Base-by-base conservation (phyloP, 2,888 invertebrate genomes). In the Hipparchia sbordonii region DNA sequence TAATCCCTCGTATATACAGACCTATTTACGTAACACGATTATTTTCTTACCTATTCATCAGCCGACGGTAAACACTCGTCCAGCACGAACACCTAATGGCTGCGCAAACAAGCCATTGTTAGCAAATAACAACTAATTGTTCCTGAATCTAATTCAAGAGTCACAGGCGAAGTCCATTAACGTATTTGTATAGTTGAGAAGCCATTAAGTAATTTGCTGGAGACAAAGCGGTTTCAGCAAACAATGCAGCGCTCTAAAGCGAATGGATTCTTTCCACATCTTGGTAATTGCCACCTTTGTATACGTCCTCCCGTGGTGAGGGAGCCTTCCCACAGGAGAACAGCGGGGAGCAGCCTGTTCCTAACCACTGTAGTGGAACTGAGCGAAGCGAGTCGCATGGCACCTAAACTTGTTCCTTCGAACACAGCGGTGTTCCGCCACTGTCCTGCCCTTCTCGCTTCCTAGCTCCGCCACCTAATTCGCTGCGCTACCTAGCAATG, bases 241-340 rank as follows among this genome's bases (percentile, higher is more conserved):
- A 86, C 85, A 86, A 85, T 84, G 78, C 78, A 79, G 71, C 66
- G 74, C 74, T 77, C 75, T 70, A 69, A 74, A 77, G 79, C 76
- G 80, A 84, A 84, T 81, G 82, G 82, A 80, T 84, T 87, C 86
- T 87, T 86, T 86, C 83, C 84, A 79, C 75, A 81, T 77, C 77
- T 81, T 81, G 74, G 82, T 86, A 86, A 87, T 87, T 86, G 87
- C 83, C 77, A 73, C 79, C 80, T 79, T 82, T 84, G 84, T 83
- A 80, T 81, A 39, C 62, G 23, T 48, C 46, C 59, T 72, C 33
- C 52, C 51, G 74, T 74, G 77, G 69, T 81, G 79, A 80, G 77
- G 81, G 79, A 77, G 79, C 80, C 39, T 39, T 4, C 39, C 39
- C 2, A 48, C 48, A 6, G 48, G 8, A 6, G 48, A 4, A 6